phyloP scores from a whole-genome alignment of 2,888 invertebrate species.

The Glyphotaelius pellucidus region DNA sequence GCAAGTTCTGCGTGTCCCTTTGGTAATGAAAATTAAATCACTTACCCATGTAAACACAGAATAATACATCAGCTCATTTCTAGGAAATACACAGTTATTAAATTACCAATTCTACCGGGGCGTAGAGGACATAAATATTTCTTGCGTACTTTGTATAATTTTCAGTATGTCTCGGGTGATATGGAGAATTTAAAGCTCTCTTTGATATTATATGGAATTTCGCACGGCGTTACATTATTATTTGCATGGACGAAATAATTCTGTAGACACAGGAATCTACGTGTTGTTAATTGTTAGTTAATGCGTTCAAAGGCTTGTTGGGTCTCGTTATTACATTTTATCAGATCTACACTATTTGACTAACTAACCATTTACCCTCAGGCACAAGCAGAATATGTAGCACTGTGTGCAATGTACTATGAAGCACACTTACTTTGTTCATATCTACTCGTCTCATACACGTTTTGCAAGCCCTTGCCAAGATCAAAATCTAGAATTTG shows the following conservation, averaged over 20 bases:
- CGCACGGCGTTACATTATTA: background rate
- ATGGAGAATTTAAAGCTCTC: background rate
- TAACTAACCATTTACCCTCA: background rate
- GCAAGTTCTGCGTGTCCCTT: background rate
- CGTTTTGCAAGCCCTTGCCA: background rate
- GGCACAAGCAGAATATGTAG: background rate
- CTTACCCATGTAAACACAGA: constrained; percentile 17
- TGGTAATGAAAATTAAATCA: background rate
- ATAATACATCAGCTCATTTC: constrained; percentile 5
- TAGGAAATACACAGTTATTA: constrained; percentile 11
- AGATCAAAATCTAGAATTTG: too few species aligned
- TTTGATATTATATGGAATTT: background rate
- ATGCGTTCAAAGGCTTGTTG: background rate
- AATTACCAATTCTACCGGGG: background rate
- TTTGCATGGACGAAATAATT: background rate
- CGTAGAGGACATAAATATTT: constrained; percentile 5
- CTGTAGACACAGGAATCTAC: background rate
- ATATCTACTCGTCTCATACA: background rate
- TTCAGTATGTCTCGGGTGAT: background rate
- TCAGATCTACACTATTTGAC: background rate
- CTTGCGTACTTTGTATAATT: constrained; percentile 6
- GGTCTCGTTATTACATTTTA: background rate
- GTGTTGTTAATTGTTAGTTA: background rate
- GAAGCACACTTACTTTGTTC: background rate
- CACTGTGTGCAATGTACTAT: background rate